These are phyloP conservation scores for Drosophila santomea DNA, from an alignment of 1,140 invertebrate genomes.

Conservation along the genomic window DNA sequence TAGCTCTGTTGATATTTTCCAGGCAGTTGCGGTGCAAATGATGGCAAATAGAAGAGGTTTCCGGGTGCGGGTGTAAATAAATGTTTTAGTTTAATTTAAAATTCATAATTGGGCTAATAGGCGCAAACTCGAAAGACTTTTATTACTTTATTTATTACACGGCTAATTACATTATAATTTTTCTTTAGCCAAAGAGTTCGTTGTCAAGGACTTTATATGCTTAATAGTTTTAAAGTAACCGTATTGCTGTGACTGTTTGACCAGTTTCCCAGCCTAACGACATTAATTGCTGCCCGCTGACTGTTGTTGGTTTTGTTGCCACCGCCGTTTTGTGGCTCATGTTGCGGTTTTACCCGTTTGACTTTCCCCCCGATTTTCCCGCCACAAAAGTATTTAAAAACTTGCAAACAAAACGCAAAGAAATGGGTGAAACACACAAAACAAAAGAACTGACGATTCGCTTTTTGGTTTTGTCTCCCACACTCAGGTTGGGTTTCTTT, in stretches of 20 bases:
- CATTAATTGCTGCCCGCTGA: conserved; percentile 34
- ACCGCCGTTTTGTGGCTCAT: conserved; percentile 24
- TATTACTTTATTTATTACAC: neutral
- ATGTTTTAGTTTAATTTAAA: neutral
- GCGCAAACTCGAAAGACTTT: neutral
- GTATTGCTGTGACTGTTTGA: neutral
- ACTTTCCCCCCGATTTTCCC: neutral
- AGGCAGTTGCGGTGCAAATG: conserved; percentile 21
- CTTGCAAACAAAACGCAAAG: conserved; percentile 44
- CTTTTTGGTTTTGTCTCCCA: conserved; percentile 10
- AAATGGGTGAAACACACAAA: conserved; percentile 9
- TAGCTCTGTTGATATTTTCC: conserved; percentile 19
- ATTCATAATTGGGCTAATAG: neutral
- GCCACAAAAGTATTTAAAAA: conserved; percentile 78
- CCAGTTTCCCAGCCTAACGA: conserved; percentile 40
- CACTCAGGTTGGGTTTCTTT: conserved; percentile 4
- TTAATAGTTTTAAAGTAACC: neutral
- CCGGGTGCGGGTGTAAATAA: neutral
- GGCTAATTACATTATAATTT: no score
- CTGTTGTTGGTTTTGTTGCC: conserved; percentile 14
- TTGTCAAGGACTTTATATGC: no score
- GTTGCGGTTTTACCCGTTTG: conserved; percentile 39
- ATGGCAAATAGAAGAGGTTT: conserved; percentile 5
- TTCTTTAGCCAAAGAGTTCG: no score
- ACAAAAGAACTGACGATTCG: conserved; percentile 48